Evolutionary conservation across 2,888 invertebrate species (phyloP).

Genomic region (Ditylenchus weischeri): DNA sequence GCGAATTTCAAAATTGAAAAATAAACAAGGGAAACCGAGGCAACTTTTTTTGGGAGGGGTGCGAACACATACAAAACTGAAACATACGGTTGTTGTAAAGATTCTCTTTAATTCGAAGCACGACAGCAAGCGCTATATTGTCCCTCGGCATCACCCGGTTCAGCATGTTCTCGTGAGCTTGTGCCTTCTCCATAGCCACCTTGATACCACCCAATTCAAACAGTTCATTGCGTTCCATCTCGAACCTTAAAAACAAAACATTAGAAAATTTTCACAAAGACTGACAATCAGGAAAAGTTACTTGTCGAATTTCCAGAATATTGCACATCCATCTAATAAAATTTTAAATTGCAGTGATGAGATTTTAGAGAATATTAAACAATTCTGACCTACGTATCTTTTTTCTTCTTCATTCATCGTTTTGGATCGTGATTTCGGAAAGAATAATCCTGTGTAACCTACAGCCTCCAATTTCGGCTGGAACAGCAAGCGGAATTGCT

Average conservation of each 20-base stretch:
- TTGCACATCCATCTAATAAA: slow-evolving; percentile 84
- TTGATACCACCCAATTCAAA: slow-evolving; percentile 69
- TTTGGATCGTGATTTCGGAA: slow-evolving; percentile 94
- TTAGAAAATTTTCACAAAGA: not conserved
- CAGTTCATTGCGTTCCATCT: slow-evolving; percentile 87
- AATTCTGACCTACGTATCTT: slow-evolving; percentile 72
- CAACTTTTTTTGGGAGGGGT: too few relatives aligned
- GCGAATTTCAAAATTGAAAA: too few relatives aligned
- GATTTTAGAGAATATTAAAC: too few relatives aligned
- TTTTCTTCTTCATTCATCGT: slow-evolving; percentile 94
- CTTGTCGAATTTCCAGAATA: slow-evolving; percentile 74
- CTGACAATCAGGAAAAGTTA: slow-evolving; percentile 41
- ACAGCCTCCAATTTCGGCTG: slow-evolving; percentile 85
- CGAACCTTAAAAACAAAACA: slow-evolving; percentile 71
- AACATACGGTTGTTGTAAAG: slow-evolving; percentile 80
- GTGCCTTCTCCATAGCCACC: slow-evolving; percentile 94
- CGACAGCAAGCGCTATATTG: slow-evolving; percentile 92
- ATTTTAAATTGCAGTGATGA: too few relatives aligned
- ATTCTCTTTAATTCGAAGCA: slow-evolving; percentile 87
- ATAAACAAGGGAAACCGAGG: too few relatives aligned
- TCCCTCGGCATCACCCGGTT: slow-evolving; percentile 89
- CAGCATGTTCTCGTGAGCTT: slow-evolving; percentile 81
- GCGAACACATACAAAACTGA: too few relatives aligned
- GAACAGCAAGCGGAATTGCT: slow-evolving; percentile 95
- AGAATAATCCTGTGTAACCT: slow-evolving; percentile 83